Percentiles rank a stretch among this genome's conserved stretches.
phyloP scores from a whole-genome alignment of 92 coral and sea anemone genomes.

The Phymanthus crucifer region DNA sequence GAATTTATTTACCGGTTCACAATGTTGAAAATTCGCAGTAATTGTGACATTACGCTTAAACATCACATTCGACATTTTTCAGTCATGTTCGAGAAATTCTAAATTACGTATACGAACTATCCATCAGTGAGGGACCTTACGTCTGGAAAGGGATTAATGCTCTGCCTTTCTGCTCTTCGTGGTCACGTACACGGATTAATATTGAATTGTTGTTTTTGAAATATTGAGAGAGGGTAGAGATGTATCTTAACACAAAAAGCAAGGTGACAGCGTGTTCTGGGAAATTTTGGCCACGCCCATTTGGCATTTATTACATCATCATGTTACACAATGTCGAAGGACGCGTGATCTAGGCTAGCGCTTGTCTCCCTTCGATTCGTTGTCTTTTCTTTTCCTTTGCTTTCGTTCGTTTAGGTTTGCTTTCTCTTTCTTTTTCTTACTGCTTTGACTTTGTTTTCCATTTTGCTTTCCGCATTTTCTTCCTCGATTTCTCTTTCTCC shows the following conservation, averaged over 20 bases:
- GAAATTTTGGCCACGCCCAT: neutral
- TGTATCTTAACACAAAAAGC: neutral
- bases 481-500: neutral
- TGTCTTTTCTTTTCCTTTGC: too few species aligned
- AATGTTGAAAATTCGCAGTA: neutral
- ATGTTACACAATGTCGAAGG: too few species aligned
- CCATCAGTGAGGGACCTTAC: neutral
- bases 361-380: too few species aligned
- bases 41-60: neutral
- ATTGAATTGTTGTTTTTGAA: too few species aligned
- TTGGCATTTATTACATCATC: too few species aligned
- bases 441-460: neutral
- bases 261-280: neutral
- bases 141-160: too few species aligned
- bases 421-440: neutral
- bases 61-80: neutral
- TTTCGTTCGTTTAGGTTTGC: neutral
- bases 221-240: too few species aligned
- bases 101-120: constrained; percentile 2
- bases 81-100: neutral
- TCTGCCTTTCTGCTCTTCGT: too few species aligned
- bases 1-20: too few species aligned
- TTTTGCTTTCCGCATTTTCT: neutral
- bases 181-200: too few species aligned
- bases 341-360: too few species aligned